Evolutionary conservation across 2,797 vertebrate species (phyloP), one percentile per base, ranked within the genome.

Genomic region (Gallirallus australis): DNA sequence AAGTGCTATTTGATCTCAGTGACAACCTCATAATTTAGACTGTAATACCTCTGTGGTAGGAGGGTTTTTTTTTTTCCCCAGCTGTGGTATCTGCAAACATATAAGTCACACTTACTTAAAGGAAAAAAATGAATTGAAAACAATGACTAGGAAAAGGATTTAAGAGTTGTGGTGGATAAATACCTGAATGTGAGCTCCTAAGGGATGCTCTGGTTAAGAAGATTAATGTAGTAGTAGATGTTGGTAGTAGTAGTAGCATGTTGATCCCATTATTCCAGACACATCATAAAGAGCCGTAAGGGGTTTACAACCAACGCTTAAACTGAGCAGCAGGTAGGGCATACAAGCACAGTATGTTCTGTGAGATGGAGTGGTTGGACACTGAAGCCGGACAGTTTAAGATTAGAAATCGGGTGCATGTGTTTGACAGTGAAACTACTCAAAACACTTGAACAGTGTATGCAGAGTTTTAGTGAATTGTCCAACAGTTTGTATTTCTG

Each of bases 221-320:
- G 91, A 92, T 96, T 90, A 82, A 90, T 86, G 57, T 79, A 14
- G 25, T 68, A 60, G 83, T 93, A 64, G 81, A 69, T 86, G 52
- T 31, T 42, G 11, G 50, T 73, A 12, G 50, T 28, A 82, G 89
- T 64, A 88, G 63, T 50, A 72, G 48, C 56, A 59, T 54, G 63
- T 80, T 68, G 42, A 90, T 82, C 48, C 87, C 17, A 20, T 93
- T 94, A 78, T 79, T 71, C 53, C 53, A 91, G 56, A 85, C 27
- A 77, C 9, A 52, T 82, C 81, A 50, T 86, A 77, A 95, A 91
- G 71, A 82, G 30, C 86, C 1, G 4, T n/a, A 54, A 89, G 83
- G 64, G 87, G 39, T 90, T 93, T 93, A 93, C 75, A 95, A 47
- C 50, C 45, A 54, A 13, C 52, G 48, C 31, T 94, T 89, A 94